phyloP scores from a whole-genome alignment of 2,797 vertebrate species.

The Myiotriccus ornatus region DNA sequence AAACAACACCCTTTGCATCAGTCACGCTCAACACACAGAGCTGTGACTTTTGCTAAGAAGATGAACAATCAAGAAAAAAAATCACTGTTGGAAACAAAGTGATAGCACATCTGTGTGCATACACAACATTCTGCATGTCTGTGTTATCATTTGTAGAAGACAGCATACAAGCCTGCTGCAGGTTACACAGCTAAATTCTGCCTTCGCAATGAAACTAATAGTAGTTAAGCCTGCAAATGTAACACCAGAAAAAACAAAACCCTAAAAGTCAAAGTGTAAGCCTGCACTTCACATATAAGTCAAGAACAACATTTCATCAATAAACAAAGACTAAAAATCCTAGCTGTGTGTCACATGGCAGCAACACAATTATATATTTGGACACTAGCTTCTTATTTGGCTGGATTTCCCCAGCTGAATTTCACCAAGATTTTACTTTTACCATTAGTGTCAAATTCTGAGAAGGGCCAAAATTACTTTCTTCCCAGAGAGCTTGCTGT shows the following conservation, averaged over 20 bases:
- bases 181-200: neutral
- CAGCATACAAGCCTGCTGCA: neutral
- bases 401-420: neutral
- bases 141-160: neutral
- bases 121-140: neutral
- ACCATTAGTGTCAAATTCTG: neutral
- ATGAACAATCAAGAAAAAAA: neutral
- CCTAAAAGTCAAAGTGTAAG: neutral
- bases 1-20: neutral
- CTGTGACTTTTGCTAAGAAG: neutral
- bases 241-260: neutral
- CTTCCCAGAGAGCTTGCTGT: neutral
- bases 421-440: neutral
- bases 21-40: neutral
- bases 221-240: neutral
- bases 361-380: neutral
- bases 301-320: neutral
- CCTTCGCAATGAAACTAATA: neutral
- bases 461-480: neutral
- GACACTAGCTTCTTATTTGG: neutral
- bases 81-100: neutral
- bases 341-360: neutral
- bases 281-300: neutral
- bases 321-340: neutral
- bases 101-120: neutral